A percentile compares a stretch with the other conserved stretches of the same genome.
phyloP scores from a whole-genome alignment of 2,797 vertebrate species.

The Rachycentron canadum region DNA sequence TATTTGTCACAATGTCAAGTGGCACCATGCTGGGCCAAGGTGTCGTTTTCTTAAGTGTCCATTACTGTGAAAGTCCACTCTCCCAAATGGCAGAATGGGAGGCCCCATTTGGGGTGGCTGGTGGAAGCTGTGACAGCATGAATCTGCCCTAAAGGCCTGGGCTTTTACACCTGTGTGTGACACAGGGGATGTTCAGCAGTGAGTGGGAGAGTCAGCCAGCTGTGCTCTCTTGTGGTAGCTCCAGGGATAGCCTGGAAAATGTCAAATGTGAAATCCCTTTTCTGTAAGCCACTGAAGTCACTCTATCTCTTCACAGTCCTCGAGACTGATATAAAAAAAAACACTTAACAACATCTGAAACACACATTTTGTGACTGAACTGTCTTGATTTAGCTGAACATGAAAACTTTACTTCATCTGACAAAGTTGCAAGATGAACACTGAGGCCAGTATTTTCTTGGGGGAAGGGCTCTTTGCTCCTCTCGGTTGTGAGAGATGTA shows the following conservation, averaged over 20 bases:
- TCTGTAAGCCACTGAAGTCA: conserved; percentile 50
- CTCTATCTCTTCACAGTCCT: conserved; percentile 53
- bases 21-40: conserved; percentile 82
- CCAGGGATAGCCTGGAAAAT: conserved; percentile 73
- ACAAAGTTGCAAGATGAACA: conserved; percentile 65
- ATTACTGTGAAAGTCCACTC: conserved; percentile 83
- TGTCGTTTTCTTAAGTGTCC: conserved; percentile 84
- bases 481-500: conserved; percentile 64
- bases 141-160: conserved; percentile 67
- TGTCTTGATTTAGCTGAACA: conserved; percentile 49
- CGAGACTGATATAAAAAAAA: conserved; percentile 55
- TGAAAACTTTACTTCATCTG: conserved; percentile 50
- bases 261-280: conserved; percentile 54
- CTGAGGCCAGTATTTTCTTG: conserved; percentile 36
- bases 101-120: conserved; percentile 82
- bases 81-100: conserved; percentile 85
- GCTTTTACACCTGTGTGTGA: conserved; percentile 83
- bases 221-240: conserved; percentile 81
- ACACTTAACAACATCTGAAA: conserved; percentile 53
- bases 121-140: conserved; percentile 67
- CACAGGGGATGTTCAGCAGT: conserved; percentile 61
- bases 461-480: conserved; percentile 51
- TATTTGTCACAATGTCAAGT: conserved; percentile 81
- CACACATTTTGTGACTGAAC: conserved; percentile 54
- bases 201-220: conserved; percentile 77